Evolutionary conservation across 2,888 invertebrate genomes (phyloP).

Genomic region (Phlogophora meticulosa): DNA sequence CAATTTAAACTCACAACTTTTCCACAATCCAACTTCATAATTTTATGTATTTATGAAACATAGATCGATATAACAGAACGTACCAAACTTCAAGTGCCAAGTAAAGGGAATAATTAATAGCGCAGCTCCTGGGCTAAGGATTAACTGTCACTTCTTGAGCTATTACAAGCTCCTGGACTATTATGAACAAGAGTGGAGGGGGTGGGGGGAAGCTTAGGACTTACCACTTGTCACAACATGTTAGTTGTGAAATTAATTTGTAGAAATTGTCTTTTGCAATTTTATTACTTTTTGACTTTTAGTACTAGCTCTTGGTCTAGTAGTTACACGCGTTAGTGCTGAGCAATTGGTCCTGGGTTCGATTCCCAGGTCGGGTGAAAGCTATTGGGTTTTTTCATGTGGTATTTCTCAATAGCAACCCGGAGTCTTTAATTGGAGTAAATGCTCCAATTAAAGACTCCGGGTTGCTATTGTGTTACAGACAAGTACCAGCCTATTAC

Average conservation of each 20-base stretch:
- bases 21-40: constrained; percentile 7
- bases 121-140: constrained; percentile 38
- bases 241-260: constrained; percentile 1
- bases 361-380: too few species aligned
- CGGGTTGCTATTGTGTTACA: too few species aligned
- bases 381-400: too few species aligned
- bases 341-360: too few species aligned
- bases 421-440: too few species aligned
- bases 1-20: too few species aligned
- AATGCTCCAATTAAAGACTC: too few species aligned
- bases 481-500: too few species aligned
- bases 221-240: constrained; percentile 13
- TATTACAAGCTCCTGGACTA: constrained; percentile 39
- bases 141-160: constrained; percentile 51
- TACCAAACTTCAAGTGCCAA: constrained; percentile 16
- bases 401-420: too few species aligned
- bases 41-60: constrained; percentile 21
- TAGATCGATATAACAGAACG: neutral
- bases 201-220: constrained; percentile 21
- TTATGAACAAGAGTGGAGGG: constrained; percentile 15
- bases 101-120: constrained; percentile 56
- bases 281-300: neutral
- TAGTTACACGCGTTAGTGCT: too few species aligned
- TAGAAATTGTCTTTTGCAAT: constrained; percentile 14
- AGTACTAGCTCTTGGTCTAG: too few species aligned